Percentiles rank a stretch among this genome's conserved stretches.
These are phyloP conservation scores for Burhinus bistriatus DNA, from an alignment of 2,113 vertebrate species.

Conservation along the genomic window DNA sequence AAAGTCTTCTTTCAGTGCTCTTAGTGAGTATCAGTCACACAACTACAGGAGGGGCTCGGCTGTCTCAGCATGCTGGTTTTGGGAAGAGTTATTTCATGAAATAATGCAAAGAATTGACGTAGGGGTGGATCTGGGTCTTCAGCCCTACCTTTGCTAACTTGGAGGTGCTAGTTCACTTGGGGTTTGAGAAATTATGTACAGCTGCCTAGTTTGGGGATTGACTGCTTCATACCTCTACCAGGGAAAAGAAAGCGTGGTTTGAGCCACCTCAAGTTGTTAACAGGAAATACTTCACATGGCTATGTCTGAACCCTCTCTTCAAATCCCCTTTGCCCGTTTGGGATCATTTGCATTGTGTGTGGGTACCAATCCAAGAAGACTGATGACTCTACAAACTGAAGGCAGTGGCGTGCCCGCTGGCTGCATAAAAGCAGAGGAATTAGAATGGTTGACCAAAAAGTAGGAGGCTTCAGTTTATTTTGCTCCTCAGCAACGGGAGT, in stretches of 20 bases:
- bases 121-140: not conserved
- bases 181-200: not conserved
- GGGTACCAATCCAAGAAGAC: not conserved
- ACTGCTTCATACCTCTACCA: not conserved
- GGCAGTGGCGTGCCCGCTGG: accelerated
- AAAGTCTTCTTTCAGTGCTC: not conserved
- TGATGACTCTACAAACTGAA: not conserved
- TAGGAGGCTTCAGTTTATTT: not conserved
- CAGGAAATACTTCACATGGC: not conserved
- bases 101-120: not conserved
- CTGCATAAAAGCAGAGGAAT: not conserved
- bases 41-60: not conserved
- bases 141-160: not conserved
- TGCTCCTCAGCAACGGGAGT: not conserved
- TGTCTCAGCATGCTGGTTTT: not conserved
- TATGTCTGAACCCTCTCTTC: not conserved
- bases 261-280: not conserved
- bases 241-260: not conserved
- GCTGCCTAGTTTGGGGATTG: not conserved
- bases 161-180: not conserved
- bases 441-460: not conserved
- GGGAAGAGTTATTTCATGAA: not conserved
- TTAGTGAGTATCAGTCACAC: not conserved
- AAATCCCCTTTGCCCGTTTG: not conserved
- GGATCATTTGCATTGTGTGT: not conserved